A percentile compares a stretch with the other conserved stretches of the same genome.
Conservation (phyloP, 2,888 invertebrate genomes). For the Sericinus montela region DNA sequence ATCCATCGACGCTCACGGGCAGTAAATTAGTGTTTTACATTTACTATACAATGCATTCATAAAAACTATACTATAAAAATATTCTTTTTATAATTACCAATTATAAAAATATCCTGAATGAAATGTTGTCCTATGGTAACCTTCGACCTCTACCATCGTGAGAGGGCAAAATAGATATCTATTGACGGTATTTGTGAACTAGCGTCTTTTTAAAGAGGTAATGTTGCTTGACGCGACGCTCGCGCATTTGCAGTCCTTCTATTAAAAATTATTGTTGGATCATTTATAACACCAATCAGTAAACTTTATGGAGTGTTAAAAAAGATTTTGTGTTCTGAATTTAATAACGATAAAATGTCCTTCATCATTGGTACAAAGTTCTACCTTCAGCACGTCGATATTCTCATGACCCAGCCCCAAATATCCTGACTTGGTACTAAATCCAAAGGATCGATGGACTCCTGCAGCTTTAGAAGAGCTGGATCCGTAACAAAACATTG, state of each 20-base stretch:
- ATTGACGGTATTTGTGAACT: conserved; percentile 25
- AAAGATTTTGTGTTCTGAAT: conserved; percentile 16
- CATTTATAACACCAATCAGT: not conserved
- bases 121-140: too few relatives aligned
- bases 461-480: conserved; percentile 68
- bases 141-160: too few relatives aligned
- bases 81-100: too few relatives aligned
- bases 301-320: not conserved
- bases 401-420: conserved; percentile 30
- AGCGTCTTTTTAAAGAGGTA: conserved; percentile 27
- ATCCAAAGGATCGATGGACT: conserved; percentile 53
- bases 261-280: conserved; percentile 7
- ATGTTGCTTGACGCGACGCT: conserved; percentile 32
- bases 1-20: too few relatives aligned
- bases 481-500: conserved; percentile 71
- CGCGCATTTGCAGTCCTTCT: conserved; percentile 31
- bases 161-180: not conserved
- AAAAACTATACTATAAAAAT: too few relatives aligned
- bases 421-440: conserved; percentile 20
- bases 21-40: too few relatives aligned
- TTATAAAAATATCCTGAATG: too few relatives aligned
- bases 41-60: too few relatives aligned
- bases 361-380: conserved; percentile 58
- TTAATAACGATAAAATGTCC: conserved; percentile 42
- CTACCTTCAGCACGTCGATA: conserved; percentile 59